Evolutionary conservation across 2,888 invertebrate genomes (phyloP).

Genomic region (Scaptomyza reducta): DNA sequence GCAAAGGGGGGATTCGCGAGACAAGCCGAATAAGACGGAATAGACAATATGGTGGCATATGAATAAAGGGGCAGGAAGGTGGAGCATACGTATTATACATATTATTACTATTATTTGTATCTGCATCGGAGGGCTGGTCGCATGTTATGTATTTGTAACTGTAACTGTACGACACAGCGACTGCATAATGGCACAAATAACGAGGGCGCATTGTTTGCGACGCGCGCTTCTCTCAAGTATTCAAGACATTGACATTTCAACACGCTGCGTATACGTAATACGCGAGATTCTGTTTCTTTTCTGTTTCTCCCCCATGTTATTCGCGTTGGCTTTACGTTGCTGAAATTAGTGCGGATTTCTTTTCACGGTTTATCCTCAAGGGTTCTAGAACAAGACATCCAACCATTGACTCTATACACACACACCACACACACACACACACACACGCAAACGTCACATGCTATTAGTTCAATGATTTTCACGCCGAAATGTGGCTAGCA

Average conservation of each 20-base stretch:
- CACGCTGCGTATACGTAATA: slow-evolving; percentile 77
- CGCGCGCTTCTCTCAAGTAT: slow-evolving; percentile 50
- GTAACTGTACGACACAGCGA: slow-evolving; percentile 21
- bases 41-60: slow-evolving; percentile 55
- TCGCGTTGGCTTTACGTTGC: slow-evolving; percentile 40
- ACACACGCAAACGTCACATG: slow-evolving; percentile 61
- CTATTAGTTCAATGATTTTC: slow-evolving; percentile 81
- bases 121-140: slow-evolving; percentile 15
- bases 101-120: slow-evolving; percentile 21
- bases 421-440: slow-evolving; percentile 8
- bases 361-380: slow-evolving; percentile 59
- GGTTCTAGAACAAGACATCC: slow-evolving; percentile 52
- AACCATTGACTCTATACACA: slow-evolving; percentile 18
- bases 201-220: slow-evolving; percentile 74
- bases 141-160: slow-evolving; percentile 1
- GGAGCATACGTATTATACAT: slow-evolving; percentile 10
- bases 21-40: neutral
- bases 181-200: slow-evolving; percentile 80
- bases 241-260: slow-evolving; percentile 65
- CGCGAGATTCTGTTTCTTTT: slow-evolving; percentile 24
- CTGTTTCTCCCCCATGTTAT: slow-evolving; percentile 7
- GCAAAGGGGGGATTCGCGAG: slow-evolving; percentile 35
- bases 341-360: slow-evolving; percentile 75
- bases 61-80: slow-evolving; percentile 48
- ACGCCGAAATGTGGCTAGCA: slow-evolving; percentile 63